Base-by-base conservation (phyloP, 2,113 vertebrate species). In the Sclerurus mexicanus region DNA sequence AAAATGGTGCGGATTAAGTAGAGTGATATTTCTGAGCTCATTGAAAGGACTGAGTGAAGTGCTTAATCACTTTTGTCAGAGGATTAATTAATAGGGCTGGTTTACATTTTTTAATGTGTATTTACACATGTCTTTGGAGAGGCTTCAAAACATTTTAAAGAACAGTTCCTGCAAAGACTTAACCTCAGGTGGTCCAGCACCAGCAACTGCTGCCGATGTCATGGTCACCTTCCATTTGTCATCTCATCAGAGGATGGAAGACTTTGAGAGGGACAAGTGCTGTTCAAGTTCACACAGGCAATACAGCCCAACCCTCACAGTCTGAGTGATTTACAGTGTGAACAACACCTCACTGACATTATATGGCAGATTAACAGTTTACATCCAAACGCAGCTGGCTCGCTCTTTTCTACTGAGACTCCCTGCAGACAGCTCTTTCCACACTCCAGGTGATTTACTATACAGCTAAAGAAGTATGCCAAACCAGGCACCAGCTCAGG, bases 171-270 rank as follows among this genome's bases (percentile, higher is more conserved):
- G 52, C 37, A 40, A 80, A 67, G 47, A 8, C 18, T 59, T 63
- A 55, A 67, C 63, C 55, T 77, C 40, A 47, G 31, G 56, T 14
- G 33, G 72, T 31, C 40, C 72, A 77, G 35, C 35, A 81, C 12
- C 55, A 89, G 53, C 60, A 87, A 6, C 27, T 1, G 2, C 58
- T 69, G 68, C 2, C 0, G 0, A 15, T 55, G 69, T n/a, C 30
- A 27, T 0, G 4, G 78, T 42, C 42, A 46, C 28, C 42, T 88
- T 71, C 68, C 31, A 50, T 21, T 12, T 28, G 15, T 24, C 49
- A 73, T 42, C 62, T 75, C 30, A n/a, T 67, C 33, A 35, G 50
- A 10, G 31, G 33, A 47, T 2, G 4, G 23, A 63, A 89, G 82
- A 53, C 10, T 31, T 39, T 30, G 28, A 21, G 63, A 76, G 18